A percentile compares a stretch with the other conserved stretches of the same genome.
phyloP scores from a whole-genome alignment of 2,113 vertebrate species.

The Tauraco erythrolophus region DNA sequence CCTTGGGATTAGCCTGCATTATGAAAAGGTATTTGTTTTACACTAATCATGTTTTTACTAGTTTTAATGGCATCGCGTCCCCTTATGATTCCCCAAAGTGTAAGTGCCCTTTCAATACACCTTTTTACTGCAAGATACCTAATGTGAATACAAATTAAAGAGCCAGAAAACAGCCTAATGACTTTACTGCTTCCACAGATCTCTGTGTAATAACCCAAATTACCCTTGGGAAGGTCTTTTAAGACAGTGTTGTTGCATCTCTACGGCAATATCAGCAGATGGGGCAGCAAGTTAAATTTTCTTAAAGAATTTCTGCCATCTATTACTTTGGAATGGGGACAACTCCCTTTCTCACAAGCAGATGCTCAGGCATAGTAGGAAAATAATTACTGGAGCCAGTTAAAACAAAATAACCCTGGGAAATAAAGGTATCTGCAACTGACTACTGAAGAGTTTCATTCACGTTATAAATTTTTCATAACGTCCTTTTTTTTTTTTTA shows the following conservation, averaged over 20 bases:
- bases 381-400: neutral
- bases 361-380: neutral
- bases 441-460: neutral
- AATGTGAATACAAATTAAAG: neutral
- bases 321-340: neutral
- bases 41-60: neutral
- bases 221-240: neutral
- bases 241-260: neutral
- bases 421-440: neutral
- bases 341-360: neutral
- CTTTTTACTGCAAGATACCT: neutral
- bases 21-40: constrained; percentile 86
- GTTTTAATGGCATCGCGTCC: neutral
- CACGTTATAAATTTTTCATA: neutral
- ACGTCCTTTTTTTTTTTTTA: neutral
- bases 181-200: neutral
- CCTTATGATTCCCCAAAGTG: neutral
- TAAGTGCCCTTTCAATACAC: neutral
- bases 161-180: neutral
- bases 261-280: neutral
- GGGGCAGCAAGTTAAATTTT: neutral
- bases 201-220: neutral
- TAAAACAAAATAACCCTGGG: neutral
- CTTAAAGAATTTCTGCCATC: neutral
- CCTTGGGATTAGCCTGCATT: constrained; percentile 92